A percentile compares a stretch with the other conserved stretches of the same genome.
Evolutionary conservation across 2,797 vertebrate genomes (phyloP).

Genomic region (Enteromius treurensis): DNA sequence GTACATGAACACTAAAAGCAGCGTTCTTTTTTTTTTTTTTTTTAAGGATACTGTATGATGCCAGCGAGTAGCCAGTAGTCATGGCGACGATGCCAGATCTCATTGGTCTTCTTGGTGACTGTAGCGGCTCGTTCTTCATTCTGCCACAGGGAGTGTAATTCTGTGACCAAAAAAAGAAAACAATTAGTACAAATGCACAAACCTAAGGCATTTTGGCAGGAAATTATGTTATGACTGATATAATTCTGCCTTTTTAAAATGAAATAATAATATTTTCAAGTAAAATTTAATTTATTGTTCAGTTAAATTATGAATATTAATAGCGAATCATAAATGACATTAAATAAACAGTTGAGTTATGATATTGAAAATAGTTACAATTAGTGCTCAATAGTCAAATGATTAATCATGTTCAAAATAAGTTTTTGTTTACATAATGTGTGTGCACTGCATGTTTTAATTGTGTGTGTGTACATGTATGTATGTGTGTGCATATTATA

Average conservation of each 20-base stretch:
- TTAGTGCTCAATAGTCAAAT: not conserved
- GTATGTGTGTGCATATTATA: too few relatives aligned
- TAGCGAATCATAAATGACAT: not conserved
- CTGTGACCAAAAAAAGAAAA: conserved; percentile 65
- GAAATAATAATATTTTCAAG: not conserved
- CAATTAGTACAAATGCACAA: not conserved
- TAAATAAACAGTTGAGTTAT: not conserved
- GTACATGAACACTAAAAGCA: not conserved
- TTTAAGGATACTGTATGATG: conserved; percentile 98
- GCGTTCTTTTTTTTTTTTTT: not conserved
- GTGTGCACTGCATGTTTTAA: too few relatives aligned
- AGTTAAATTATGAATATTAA: not conserved
- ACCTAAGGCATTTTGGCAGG: not conserved
- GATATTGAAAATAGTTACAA: not conserved
- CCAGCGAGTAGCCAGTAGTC: conserved; percentile 98
- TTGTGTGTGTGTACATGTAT: too few relatives aligned
- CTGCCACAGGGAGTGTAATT: conserved; percentile 96
- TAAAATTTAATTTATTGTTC: not conserved
- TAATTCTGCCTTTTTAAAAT: not conserved
- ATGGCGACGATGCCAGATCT: conserved; percentile 98
- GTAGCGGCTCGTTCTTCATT: conserved; percentile 97
- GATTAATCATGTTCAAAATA: too few relatives aligned
- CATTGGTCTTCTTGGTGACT: conserved; percentile 96
- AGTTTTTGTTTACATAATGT: too few relatives aligned
- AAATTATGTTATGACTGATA: not conserved